Evolutionary conservation across 2,888 invertebrate genomes (phyloP).

Genomic region (Phortica magna): DNA sequence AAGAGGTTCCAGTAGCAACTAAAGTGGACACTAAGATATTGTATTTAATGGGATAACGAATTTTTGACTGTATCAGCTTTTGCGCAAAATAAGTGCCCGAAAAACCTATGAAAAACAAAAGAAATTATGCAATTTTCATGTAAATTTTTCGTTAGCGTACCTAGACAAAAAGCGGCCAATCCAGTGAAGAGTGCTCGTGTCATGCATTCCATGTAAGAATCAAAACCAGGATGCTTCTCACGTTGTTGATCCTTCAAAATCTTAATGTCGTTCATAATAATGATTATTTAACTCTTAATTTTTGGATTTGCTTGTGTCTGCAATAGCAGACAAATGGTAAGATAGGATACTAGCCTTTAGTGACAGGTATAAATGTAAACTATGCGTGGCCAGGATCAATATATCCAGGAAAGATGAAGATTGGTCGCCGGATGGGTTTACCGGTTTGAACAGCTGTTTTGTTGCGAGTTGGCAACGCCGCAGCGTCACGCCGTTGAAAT

Average conservation of each 20-base stretch:
- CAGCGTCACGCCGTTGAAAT: not conserved
- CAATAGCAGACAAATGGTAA: not conserved
- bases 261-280: constrained; percentile 78
- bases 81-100: constrained; percentile 78
- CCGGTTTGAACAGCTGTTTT: not conserved
- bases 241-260: constrained; percentile 77
- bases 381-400: too few species aligned
- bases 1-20: constrained; percentile 73
- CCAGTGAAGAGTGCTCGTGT: constrained; percentile 78
- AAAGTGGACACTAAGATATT: constrained; percentile 76
- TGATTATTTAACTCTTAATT: not conserved
- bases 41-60: constrained; percentile 74
- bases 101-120: constrained; percentile 71
- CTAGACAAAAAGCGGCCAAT: constrained; percentile 77
- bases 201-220: constrained; percentile 79
- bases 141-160: constrained; percentile 56
- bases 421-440: too few species aligned
- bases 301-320: constrained; percentile 21
- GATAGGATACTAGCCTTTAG: not conserved
- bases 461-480: constrained; percentile 30
- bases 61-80: constrained; percentile 72
- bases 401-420: too few species aligned
- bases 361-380: not conserved
- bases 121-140: constrained; percentile 31
- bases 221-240: constrained; percentile 78